Conservation (phyloP, 2,113 vertebrate genomes). For the Cairina moschata region DNA sequence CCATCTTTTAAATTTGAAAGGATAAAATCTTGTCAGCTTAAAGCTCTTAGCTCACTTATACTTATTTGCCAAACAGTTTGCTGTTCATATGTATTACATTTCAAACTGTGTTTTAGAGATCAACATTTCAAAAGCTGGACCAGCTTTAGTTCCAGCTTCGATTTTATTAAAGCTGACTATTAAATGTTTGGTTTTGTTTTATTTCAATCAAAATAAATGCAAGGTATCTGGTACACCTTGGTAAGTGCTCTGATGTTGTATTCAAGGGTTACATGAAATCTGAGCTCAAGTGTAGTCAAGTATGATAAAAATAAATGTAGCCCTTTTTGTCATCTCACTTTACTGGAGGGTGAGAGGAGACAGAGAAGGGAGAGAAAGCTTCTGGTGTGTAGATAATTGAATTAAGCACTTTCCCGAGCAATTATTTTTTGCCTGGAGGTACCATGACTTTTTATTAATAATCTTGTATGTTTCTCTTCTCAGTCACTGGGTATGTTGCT, state of each 20-base stretch:
- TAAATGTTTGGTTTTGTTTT: background rate
- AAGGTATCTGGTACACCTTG: background rate
- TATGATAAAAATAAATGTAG: background rate
- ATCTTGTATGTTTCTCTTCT: background rate
- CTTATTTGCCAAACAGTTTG: background rate
- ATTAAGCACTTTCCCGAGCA: background rate
- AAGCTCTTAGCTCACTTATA: background rate
- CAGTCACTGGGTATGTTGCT: background rate
- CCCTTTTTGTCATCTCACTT: background rate
- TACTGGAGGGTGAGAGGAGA: background rate
- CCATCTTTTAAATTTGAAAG: background rate
- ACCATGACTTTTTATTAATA: background rate
- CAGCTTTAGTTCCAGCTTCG: background rate
- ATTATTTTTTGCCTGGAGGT: background rate
- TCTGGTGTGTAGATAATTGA: background rate
- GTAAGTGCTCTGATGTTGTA: background rate
- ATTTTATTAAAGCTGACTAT: background rate
- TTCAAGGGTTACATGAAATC: background rate
- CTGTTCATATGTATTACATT: rapidly evolving
- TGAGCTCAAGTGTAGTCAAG: background rate
- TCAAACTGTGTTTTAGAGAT: background rate
- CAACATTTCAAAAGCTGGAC: background rate
- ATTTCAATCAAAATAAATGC: background rate
- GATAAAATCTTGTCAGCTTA: background rate
- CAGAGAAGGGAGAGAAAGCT: background rate